phyloP scores from a whole-genome alignment of 2,797 vertebrate genomes.

The Sebastes nivosus region DNA sequence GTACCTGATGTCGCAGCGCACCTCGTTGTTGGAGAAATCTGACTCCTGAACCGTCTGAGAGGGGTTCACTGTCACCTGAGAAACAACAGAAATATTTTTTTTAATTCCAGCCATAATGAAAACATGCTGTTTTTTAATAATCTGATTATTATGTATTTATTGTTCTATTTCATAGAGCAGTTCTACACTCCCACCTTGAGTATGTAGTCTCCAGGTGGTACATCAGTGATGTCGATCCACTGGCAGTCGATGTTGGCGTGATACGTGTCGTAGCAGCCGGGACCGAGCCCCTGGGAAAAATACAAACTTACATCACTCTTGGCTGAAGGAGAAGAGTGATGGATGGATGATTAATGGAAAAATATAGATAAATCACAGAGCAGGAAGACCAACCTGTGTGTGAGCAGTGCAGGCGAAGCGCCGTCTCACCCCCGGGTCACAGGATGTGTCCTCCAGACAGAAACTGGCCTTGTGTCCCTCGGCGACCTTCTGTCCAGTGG shows the following conservation, averaged over 20 bases:
- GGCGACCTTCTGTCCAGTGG: constrained; percentile 79
- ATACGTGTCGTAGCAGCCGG: constrained; percentile 88
- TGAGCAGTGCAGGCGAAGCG: constrained; percentile 86
- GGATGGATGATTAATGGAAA: not conserved
- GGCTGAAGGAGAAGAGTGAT: not conserved
- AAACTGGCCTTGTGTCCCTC: constrained; percentile 89
- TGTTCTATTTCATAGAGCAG: not conserved
- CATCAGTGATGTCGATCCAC: constrained; percentile 89
- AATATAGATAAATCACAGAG: not conserved
- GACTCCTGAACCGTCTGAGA: constrained; percentile 83
- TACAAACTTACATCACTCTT: not conserved
- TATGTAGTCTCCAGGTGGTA: constrained; percentile 84
- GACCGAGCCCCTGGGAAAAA: constrained; percentile 83
- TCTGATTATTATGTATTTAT: not conserved
- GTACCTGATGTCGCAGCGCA: constrained; percentile 84
- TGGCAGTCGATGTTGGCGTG: constrained; percentile 89
- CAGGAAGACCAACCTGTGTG: constrained; percentile 72
- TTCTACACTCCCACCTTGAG: constrained; percentile 74
- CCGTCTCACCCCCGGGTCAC: constrained; percentile 79
- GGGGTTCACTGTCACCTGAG: constrained; percentile 87
- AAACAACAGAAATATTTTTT: not conserved
- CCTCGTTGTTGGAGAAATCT: constrained; percentile 86
- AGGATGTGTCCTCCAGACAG: constrained; percentile 87
- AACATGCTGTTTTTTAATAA: not conserved
- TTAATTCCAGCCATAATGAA: not conserved